Percentiles rank a stretch among this genome's conserved stretches.
phyloP scores from a whole-genome alignment of 1,140 invertebrate genomes.

The Caerostris darwini region DNA sequence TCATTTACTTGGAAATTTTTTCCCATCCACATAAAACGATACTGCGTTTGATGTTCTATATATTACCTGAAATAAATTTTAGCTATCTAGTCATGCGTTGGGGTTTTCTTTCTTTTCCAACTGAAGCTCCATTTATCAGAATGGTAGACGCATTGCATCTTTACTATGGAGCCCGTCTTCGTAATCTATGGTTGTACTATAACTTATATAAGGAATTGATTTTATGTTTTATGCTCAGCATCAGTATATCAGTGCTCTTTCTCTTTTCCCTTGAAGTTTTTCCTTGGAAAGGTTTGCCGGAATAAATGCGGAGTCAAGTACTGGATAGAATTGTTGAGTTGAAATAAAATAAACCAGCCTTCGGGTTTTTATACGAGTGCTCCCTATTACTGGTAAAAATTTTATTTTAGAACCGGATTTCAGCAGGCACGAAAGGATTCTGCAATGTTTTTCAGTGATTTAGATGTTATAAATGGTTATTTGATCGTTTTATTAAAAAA shows the following conservation, averaged over 20 bases:
- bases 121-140: background rate
- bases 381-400: no score
- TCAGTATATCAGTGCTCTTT: background rate
- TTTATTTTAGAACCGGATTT: no score
- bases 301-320: background rate
- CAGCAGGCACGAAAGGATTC: no score
- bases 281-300: background rate
- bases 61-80: background rate
- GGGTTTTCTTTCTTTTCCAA: background rate
- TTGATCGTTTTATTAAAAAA: no score
- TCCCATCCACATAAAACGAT: background rate
- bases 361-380: no score
- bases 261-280: background rate
- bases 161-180: background rate
- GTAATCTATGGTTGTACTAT: background rate
- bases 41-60: background rate
- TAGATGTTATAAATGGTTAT: no score
- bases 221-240: background rate
- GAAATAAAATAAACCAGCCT: no score
- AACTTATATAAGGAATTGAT: background rate
- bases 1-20: slow-evolving; percentile 9
- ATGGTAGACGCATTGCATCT: background rate
- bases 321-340: no score
- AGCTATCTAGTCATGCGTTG: background rate
- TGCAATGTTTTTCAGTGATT: no score